These are phyloP conservation scores for Nesometra sesokonis DNA, from an alignment of 35 echinoderm and acorn worm species.

Conservation along the genomic window DNA sequence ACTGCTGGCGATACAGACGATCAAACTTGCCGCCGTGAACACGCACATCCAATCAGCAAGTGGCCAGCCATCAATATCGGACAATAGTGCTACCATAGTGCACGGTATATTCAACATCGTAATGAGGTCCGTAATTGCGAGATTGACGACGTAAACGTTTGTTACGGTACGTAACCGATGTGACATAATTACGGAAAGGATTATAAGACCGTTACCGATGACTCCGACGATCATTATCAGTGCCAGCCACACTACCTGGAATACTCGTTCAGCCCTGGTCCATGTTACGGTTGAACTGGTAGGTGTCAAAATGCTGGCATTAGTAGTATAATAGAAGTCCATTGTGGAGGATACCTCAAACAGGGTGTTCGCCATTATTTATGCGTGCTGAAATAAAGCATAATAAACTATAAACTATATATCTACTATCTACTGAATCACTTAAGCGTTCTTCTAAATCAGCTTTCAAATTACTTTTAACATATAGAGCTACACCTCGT, in stretches of 20 bases:
- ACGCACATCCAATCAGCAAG: conserved; percentile 53
- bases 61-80: conserved; percentile 20
- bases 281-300: not conserved
- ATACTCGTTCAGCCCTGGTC: not conserved
- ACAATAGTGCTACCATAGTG: conserved; percentile 54
- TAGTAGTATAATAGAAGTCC: not conserved
- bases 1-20: conserved; percentile 66
- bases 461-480: no score
- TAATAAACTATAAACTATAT: no score
- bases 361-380: no score
- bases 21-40: conserved; percentile 19
- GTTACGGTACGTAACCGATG: conserved; percentile 71
- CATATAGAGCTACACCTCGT: no score
- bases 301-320: not conserved
- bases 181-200: conserved; percentile 58
- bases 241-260: not conserved
- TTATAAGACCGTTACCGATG: conserved; percentile 65
- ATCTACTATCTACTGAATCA: no score
- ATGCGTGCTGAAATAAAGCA: no score
- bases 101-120: conserved; percentile 50
- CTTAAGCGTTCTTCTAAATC: no score
- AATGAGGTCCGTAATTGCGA: conserved; percentile 56
- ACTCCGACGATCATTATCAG: conserved; percentile 23
- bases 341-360: no score
- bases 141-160: conserved; percentile 80